Evolutionary conservation across 2,797 vertebrate species (phyloP), one percentile per base, ranked within the genome.

Genomic region (Chelon labrosus): DNA sequence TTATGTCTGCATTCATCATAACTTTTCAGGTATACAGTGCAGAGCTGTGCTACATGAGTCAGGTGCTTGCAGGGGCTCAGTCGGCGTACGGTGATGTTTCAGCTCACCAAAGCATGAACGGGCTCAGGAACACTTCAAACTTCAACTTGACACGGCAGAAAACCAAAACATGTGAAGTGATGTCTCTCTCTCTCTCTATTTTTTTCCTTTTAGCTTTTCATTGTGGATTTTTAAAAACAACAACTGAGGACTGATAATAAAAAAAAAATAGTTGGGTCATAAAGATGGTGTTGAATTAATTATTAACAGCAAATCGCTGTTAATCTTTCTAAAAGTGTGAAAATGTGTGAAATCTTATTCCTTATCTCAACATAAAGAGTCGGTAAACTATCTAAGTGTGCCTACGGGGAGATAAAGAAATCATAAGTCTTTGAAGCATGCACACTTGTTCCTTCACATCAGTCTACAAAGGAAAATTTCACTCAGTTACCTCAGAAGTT

Each of bases 1-100:
- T 22, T 70, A 47, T 77, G 49, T 66, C 39, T 70, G 52, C 38
- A 46, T 70, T 62, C 47, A 57, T 75, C 51, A 39, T 54, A 47
- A 80, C 54, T 58, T 73, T 56, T 65, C 49, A 70, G 39, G 7
- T 75, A 50, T 85, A 42, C 50, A 49, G 16, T 57, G 46, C 20
- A 74, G 25, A 70, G 44, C 55, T 70, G n/a, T 61, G 52, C 42
- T 64, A 58, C 58, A 37, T 42, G 53, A 67, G 25, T 39, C 78
- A 85, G 68, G 39, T 73, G 65, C 55, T 67, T 63, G 74, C 51
- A 70, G 7, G 53, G 55, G 60, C 37, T 63, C 52, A 66, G 49
- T 66, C 60, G 72, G 61, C 10, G 1, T 42, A 55, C 75, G 61
- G 65, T 9, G 54, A 27, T 37, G 27, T 63, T 65, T 11, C 51